Conservation (phyloP, 2,113 vertebrate species). For the Sprattus sprattus region DNA sequence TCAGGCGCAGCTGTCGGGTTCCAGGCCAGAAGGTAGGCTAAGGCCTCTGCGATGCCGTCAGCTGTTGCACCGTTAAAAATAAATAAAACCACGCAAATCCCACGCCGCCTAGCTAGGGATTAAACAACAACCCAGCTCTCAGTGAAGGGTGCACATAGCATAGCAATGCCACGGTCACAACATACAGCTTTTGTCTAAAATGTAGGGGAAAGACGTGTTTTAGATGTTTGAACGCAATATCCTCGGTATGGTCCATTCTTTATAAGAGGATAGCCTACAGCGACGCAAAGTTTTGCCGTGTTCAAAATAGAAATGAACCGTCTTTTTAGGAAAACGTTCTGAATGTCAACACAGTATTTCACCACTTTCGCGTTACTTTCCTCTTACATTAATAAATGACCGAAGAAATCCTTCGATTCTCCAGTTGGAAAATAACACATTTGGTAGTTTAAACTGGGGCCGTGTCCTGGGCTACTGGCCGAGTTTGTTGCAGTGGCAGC, state of each 20-base stretch:
- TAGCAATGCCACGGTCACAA: constrained; percentile 50
- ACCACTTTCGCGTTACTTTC: not conserved
- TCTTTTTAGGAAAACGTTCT: not conserved
- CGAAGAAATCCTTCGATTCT: not conserved
- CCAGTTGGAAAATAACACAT: not conserved
- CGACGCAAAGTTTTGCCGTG: constrained; percentile 52
- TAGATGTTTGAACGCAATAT: constrained; percentile 14
- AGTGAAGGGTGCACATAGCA: constrained; percentile 7
- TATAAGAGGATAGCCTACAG: constrained; percentile 22
- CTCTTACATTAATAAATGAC: not conserved
- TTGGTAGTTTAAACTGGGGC: constrained; percentile 1
- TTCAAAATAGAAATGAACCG: not conserved
- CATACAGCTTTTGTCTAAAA: not conserved
- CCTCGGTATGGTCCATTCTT: constrained; percentile 6
- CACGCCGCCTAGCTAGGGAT: constrained; percentile 56
- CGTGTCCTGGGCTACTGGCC: constrained; percentile 32
- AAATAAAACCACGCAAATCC: constrained; percentile 73
- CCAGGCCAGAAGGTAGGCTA: constrained; percentile 59
- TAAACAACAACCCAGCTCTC: constrained; percentile 55
- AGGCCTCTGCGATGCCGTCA: constrained; percentile 64
- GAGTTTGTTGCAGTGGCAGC: constrained; percentile 45
- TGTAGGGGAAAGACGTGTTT: not conserved
- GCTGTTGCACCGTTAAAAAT: constrained; percentile 74
- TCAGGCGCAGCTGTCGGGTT: constrained; percentile 58
- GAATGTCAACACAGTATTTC: not conserved